phyloP scores from a whole-genome alignment of 2,113 vertebrate species.

The Hylia prasina region DNA sequence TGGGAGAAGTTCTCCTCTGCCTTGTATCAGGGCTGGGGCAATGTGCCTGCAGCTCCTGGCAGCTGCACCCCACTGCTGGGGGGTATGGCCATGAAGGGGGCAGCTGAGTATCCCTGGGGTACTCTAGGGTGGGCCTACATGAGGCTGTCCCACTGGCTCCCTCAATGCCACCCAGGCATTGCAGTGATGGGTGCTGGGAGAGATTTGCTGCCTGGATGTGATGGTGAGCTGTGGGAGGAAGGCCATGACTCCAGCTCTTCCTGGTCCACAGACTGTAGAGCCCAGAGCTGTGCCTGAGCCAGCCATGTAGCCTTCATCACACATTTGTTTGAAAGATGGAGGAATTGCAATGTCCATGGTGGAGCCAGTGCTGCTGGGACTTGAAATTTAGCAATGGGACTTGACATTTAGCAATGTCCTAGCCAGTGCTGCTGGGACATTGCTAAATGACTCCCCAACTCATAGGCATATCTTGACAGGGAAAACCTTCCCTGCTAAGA shows the following conservation, averaged over 20 bases:
- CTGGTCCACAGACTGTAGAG: not conserved
- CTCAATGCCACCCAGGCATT: not conserved
- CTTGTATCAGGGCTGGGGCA: not conserved
- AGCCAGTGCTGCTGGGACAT: not conserved
- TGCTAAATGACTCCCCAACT: not conserved
- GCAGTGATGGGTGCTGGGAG: not conserved
- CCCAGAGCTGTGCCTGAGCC: not conserved
- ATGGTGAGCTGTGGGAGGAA: not conserved
- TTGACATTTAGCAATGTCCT: fast-evolving
- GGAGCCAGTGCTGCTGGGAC: not conserved
- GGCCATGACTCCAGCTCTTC: not conserved
- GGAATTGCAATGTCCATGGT: not conserved
- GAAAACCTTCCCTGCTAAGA: not conserved
- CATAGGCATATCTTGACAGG: not conserved
- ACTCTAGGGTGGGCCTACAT: not conserved
- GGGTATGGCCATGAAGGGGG: not conserved
- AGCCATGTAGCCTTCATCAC: not conserved
- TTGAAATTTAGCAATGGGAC: too few species aligned
- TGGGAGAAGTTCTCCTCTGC: not conserved
- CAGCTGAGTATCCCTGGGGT: not conserved
- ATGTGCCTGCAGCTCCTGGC: not conserved
- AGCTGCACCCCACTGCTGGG: not conserved
- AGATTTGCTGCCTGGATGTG: fast-evolving
- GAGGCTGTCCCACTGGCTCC: not conserved
- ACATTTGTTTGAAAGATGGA: not conserved